These are phyloP conservation scores for Patiria miniata DNA, from an alignment of 35 echinoderm and acorn worm genomes.

Conservation along the genomic window DNA sequence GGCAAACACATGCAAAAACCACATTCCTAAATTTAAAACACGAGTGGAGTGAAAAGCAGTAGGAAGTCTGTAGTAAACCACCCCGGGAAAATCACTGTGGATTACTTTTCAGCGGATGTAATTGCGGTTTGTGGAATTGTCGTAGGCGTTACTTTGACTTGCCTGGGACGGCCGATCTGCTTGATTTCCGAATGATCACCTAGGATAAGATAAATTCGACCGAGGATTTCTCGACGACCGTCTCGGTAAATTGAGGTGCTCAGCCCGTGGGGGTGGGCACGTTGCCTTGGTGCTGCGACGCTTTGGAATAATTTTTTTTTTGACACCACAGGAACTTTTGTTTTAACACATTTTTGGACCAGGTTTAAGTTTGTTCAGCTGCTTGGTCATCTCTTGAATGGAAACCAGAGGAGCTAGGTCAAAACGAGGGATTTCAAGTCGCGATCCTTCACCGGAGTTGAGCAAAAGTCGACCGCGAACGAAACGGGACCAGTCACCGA, in stretches of 20 bases:
- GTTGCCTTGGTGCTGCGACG: background rate
- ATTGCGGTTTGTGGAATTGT: constrained; percentile 6
- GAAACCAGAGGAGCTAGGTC: background rate
- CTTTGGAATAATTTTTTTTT: background rate
- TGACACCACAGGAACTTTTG: background rate
- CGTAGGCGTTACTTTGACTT: background rate
- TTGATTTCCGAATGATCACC: background rate
- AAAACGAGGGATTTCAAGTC: background rate
- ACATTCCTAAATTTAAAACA: constrained; percentile 27
- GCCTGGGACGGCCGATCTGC: background rate
- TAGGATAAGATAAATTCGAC: background rate
- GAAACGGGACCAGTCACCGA: constrained; percentile 5
- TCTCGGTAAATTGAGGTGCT: background rate
- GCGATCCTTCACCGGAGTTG: background rate
- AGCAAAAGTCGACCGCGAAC: background rate
- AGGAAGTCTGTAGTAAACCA: background rate
- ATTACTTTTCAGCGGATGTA: background rate
- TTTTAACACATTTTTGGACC: too few species aligned
- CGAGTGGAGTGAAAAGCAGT: background rate
- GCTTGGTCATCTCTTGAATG: background rate
- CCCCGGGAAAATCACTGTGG: background rate
- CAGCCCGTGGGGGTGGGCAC: background rate
- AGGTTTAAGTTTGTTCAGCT: too few species aligned
- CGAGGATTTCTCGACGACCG: background rate
- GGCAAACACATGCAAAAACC: background rate